phyloP scores from a whole-genome alignment of 2,797 vertebrate species.

The Thripadectes ignobilis region DNA sequence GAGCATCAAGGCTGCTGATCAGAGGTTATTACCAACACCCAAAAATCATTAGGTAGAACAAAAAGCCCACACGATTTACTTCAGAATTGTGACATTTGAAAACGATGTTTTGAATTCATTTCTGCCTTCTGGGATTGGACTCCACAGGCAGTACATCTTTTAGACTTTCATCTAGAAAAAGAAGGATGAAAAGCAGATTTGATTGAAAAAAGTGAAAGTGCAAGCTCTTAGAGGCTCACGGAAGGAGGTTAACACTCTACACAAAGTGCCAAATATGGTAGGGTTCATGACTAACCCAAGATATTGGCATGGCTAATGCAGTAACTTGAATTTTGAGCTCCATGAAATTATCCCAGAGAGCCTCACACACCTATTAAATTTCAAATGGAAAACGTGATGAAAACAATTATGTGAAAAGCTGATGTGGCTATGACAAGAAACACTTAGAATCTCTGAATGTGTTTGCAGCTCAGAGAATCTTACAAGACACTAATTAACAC shows the following conservation, averaged over 20 bases:
- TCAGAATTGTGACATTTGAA: not conserved
- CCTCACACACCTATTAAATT: not conserved
- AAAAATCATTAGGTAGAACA: not conserved
- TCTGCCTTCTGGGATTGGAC: not conserved
- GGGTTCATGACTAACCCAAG: not conserved
- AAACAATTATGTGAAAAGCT: not conserved
- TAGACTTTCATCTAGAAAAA: not conserved
- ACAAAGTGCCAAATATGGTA: not conserved
- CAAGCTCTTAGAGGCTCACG: accelerated
- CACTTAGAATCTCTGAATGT: not conserved
- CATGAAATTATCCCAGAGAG: not conserved
- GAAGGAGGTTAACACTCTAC: not conserved
- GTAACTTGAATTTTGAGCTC: not conserved
- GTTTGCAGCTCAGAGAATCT: not conserved
- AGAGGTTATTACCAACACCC: not conserved
- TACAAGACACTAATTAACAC: constrained; percentile 12
- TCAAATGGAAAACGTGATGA: not conserved
- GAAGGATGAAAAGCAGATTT: not conserved
- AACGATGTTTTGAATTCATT: not conserved
- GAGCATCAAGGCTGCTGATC: not conserved
- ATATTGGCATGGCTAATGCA: not conserved
- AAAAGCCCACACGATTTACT: not conserved
- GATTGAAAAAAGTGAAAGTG: not conserved
- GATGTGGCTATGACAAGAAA: not conserved
- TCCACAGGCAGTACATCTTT: not conserved